Evolutionary conservation across 2,113 vertebrate species (phyloP).

Genomic region (Phylloscopus trochilus): DNA sequence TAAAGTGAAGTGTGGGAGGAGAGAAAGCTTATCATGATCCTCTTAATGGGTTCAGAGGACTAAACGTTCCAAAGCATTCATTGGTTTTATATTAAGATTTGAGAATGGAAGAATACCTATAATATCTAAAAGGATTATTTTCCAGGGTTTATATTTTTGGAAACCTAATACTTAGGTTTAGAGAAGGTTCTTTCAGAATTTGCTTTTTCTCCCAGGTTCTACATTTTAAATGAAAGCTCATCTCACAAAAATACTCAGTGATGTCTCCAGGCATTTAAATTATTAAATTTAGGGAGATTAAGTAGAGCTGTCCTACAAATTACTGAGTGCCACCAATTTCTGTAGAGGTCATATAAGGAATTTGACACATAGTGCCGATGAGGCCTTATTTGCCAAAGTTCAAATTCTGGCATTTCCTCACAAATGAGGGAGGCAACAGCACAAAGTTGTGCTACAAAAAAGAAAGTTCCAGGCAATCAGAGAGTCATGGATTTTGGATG

Average conservation of each 20-base stretch:
- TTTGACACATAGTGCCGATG: fast-evolving
- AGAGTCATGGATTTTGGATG: not conserved
- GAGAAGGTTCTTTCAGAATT: slow-evolving; percentile 4
- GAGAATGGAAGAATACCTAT: not conserved
- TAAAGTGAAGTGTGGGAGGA: not conserved
- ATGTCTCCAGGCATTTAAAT: slow-evolving; percentile 18
- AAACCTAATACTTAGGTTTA: slow-evolving; percentile 17
- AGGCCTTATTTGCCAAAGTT: not conserved
- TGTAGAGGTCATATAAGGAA: not conserved
- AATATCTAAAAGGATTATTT: slow-evolving; percentile 26
- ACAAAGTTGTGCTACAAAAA: not conserved
- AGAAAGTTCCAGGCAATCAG: not conserved
- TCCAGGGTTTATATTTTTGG: not conserved
- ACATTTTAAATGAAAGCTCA: slow-evolving; percentile 5
- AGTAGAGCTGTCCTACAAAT: not conserved
- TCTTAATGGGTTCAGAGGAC: not conserved
- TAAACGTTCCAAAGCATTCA: not conserved
- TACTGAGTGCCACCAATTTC: not conserved
- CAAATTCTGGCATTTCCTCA: not conserved
- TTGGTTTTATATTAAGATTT: slow-evolving; percentile 14
- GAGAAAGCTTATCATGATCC: not conserved
- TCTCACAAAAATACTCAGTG: not conserved
- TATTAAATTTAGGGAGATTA: slow-evolving; percentile 18
- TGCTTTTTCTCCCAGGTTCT: slow-evolving; percentile 23
- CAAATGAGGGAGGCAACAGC: not conserved